phyloP scores from a whole-genome alignment of 2,797 vertebrate species.

The Sebastolobus alascanus region DNA sequence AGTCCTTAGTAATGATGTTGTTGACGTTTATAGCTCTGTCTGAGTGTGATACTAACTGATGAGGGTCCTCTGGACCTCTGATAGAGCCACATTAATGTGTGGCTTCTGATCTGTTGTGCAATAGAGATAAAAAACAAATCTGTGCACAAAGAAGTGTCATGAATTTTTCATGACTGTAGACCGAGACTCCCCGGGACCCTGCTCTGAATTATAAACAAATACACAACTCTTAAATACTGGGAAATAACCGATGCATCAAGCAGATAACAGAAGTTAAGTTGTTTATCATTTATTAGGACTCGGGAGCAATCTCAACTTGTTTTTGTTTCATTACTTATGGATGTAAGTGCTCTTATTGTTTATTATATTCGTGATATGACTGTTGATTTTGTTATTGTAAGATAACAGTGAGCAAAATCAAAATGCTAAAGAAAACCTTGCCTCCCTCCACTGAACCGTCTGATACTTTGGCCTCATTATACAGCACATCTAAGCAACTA shows the following conservation, averaged over 20 bases:
- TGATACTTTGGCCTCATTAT: slow-evolving; percentile 37
- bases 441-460: slow-evolving; percentile 10
- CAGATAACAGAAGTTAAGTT: slow-evolving; percentile 49
- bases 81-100: slow-evolving; percentile 39
- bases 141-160: slow-evolving; percentile 73
- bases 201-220: slow-evolving; percentile 75
- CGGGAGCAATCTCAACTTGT: slow-evolving; percentile 18
- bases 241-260: slow-evolving; percentile 55
- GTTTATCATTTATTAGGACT: slow-evolving; percentile 49
- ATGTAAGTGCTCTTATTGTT: slow-evolving; percentile 33
- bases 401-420: slow-evolving; percentile 22
- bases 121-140: slow-evolving; percentile 69
- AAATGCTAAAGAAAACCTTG: slow-evolving; percentile 1
- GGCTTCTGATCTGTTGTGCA: slow-evolving; percentile 56
- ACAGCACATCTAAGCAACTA: slow-evolving; percentile 12
- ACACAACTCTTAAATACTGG: slow-evolving; percentile 32
- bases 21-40: background rate
- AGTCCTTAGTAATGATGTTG: slow-evolving; percentile 4
- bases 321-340: slow-evolving; percentile 60
- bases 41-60: slow-evolving; percentile 26
- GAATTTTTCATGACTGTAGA: slow-evolving; percentile 81
- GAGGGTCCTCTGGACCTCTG: slow-evolving; percentile 31
- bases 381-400: slow-evolving; percentile 26
- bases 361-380: slow-evolving; percentile 25
- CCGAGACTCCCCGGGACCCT: slow-evolving; percentile 60